Conservation (phyloP, 2,113 vertebrate species). For the Telmatochromis brichardi region DNA sequence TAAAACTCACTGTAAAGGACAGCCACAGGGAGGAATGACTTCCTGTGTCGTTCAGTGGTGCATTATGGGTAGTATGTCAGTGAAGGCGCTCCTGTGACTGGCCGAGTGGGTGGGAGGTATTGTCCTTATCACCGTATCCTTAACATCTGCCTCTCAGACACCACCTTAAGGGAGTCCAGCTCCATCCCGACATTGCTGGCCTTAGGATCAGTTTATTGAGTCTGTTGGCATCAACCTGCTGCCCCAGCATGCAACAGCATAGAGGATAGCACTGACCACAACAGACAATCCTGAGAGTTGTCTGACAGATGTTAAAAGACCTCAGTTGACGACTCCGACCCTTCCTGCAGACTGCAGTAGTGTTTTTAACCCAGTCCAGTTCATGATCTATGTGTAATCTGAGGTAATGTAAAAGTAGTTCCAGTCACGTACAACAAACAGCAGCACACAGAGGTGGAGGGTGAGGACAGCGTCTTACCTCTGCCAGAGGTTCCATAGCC, state of each 20-base stretch:
- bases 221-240: not conserved
- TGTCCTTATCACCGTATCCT: not conserved
- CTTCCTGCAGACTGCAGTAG: not conserved
- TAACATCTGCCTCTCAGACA: not conserved
- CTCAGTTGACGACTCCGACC: not conserved
- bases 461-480: slow-evolving; percentile 26
- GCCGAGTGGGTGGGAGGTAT: not conserved
- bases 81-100: not conserved
- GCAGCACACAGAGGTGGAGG: not conserved
- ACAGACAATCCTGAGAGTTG: not conserved
- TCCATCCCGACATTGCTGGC: not conserved
- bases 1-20: not conserved
- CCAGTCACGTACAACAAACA: not conserved
- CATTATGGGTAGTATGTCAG: not conserved
- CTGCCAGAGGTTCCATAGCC: slow-evolving; percentile 44
- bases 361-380: not conserved
- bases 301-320: not conserved
- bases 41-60: not conserved
- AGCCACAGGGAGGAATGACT: not conserved
- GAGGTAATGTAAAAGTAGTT: not conserved
- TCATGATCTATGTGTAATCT: not conserved
- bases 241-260: not conserved
- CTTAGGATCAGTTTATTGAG: not conserved
- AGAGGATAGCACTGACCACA: not conserved
- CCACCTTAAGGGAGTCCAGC: not conserved